Percentiles rank a stretch among this genome's conserved stretches.
These are phyloP conservation scores for Smittia sp. DNA, from an alignment of 2,888 invertebrate species.

Conservation along the genomic window DNA sequence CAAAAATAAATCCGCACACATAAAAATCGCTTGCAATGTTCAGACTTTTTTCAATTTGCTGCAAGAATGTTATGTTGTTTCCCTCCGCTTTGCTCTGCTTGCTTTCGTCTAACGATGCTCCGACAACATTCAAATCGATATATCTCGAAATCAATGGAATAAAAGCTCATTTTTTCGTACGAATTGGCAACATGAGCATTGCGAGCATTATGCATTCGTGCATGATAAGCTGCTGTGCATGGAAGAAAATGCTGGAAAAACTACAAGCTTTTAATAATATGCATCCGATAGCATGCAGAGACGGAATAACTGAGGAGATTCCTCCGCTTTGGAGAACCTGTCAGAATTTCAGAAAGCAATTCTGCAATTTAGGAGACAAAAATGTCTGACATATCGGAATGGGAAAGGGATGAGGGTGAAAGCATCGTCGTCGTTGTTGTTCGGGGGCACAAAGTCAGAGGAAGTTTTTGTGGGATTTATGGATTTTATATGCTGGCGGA, in stretches of 20 bases:
- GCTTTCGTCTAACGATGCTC: neutral
- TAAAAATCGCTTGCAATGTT: neutral
- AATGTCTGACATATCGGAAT: neutral
- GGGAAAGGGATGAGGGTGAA: neutral
- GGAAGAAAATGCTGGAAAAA: constrained; percentile 3
- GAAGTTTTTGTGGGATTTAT: neutral
- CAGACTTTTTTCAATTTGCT: neutral
- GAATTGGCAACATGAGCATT: constrained; percentile 34
- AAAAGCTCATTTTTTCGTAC: constrained; percentile 32
- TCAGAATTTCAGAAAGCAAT: constrained; percentile 15
- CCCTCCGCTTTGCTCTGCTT: neutral
- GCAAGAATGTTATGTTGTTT: neutral
- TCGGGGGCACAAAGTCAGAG: neutral
- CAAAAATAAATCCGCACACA: constrained; percentile 10
- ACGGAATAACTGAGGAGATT: constrained; percentile 8
- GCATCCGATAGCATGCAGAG: constrained; percentile 16
- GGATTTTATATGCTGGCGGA: neutral
- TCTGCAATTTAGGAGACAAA: neutral
- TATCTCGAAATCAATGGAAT: constrained; percentile 11
- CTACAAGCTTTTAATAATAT: neutral
- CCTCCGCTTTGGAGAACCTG: neutral
- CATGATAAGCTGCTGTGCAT: constrained; percentile 26
- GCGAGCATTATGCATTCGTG: constrained; percentile 19
- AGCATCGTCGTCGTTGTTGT: neutral
- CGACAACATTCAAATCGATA: neutral